Conservation (phyloP, 92 coral and sea anemone species). For the Meandrina meandrites region DNA sequence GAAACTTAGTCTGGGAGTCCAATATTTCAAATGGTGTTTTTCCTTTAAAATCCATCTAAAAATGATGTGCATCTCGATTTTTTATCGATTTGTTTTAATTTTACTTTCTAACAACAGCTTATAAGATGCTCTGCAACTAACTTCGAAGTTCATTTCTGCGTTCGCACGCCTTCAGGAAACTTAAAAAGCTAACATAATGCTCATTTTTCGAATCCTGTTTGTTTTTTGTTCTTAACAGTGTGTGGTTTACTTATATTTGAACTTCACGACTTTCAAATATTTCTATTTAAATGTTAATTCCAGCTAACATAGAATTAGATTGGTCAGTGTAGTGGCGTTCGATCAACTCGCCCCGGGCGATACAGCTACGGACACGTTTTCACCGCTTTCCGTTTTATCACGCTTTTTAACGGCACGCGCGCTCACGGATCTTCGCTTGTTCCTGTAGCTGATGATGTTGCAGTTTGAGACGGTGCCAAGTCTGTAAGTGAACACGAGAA, state of each 20-base stretch:
- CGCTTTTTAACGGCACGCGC: background rate
- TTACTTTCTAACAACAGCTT: background rate
- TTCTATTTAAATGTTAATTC: background rate
- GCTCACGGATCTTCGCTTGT: background rate
- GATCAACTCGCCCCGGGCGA: background rate
- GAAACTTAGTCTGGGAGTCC: background rate
- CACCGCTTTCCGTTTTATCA: background rate
- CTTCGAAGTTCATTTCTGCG: background rate
- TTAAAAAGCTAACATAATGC: background rate
- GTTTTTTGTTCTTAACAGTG: background rate
- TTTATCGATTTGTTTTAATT: too few species aligned
- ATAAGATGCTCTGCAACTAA: background rate
- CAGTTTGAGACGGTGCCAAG: background rate
- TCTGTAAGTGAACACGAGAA: background rate
- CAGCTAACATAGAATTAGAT: background rate
- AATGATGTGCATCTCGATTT: background rate
- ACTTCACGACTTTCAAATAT: background rate
- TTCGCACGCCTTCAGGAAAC: background rate
- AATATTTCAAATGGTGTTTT: background rate
- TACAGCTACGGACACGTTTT: background rate
- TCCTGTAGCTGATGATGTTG: too few species aligned
- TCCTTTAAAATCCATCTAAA: background rate
- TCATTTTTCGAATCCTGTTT: background rate
- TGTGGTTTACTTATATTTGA: constrained; percentile 13
- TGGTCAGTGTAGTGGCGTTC: background rate